Base-by-base conservation (phyloP, 2,888 invertebrate genomes). In the Alitta virens region DNA sequence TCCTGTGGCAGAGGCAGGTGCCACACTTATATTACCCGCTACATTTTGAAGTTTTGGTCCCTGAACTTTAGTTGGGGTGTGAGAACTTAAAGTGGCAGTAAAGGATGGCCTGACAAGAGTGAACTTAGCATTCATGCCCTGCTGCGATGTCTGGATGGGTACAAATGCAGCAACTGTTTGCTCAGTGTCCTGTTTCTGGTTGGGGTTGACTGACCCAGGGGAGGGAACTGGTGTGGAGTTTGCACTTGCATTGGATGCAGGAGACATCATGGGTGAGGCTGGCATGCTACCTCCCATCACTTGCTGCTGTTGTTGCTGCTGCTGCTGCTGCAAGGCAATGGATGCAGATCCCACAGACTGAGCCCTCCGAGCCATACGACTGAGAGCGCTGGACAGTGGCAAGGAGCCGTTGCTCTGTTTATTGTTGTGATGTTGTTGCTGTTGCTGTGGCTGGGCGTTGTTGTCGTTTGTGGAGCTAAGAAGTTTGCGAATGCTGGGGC, bases 71-170 rank as follows among this genome's bases (percentile, higher is more conserved):
- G 46, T 46, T n/a, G 18, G n/a, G 18, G 21, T 46, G 18, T 46
- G 46, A n/a, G 21, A 18, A 21, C 46, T 46, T n/a, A n/a, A 7
- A 18, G 46, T 46, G 12, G 53, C 49, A 18, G 53, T 60, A 16
- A 52, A 52, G 2, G 53, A 40, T 7, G 60, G 60, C 26, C 60
- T 38, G 18, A 60, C 60, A 9, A 54, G 27, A 33, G 43, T 60
- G 3, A 60, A 52, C 21, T 25, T 21, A 16, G 49, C 40, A 7
- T 25, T 27, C 1, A 24, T 53, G 18, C 53, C 60, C n/a, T 49
- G 26, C 43, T 42, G 40, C 42, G 53, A 18, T 21, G 40, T 54
- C 14, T 60, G 60, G 25, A 60, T 60, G 25, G 60, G 60, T 53
- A 60, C 53, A 25, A 60, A 60, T 14, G 53, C 53, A 60, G n/a